Conservation (phyloP, 2,797 vertebrate species). For the Ibycter americanus region DNA sequence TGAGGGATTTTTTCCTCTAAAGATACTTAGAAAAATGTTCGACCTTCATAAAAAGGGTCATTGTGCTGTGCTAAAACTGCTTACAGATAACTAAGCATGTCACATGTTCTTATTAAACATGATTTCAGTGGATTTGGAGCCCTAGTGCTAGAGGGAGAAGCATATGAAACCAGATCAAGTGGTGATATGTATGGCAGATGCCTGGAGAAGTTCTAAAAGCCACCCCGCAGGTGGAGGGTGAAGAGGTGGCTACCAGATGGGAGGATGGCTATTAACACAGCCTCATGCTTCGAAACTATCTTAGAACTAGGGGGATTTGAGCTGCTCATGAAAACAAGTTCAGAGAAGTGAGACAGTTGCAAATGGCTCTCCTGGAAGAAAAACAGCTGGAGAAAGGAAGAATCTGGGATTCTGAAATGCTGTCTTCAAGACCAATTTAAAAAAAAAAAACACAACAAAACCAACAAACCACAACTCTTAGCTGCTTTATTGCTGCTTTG, state of each 20-base stretch:
- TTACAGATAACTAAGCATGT: neutral
- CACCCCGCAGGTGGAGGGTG: neutral
- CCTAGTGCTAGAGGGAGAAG: neutral
- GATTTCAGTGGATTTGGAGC: neutral
- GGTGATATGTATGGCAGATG: neutral
- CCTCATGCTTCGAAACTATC: neutral
- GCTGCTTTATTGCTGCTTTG: neutral
- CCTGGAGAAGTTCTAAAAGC: neutral
- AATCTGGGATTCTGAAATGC: neutral
- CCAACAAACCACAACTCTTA: neutral
- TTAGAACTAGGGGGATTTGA: neutral
- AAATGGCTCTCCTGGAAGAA: neutral
- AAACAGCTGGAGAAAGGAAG: neutral
- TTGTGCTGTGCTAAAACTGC: neutral
- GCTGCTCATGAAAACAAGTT: neutral
- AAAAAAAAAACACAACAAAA: neutral
- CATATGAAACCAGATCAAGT: neutral
- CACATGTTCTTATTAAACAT: neutral
- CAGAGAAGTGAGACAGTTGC: neutral
- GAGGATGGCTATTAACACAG: neutral
- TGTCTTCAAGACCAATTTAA: neutral
- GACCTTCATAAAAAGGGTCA: neutral
- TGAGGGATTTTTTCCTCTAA: neutral
- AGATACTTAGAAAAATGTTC: neutral
- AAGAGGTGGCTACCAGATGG: neutral